Evolutionary conservation across 2,888 invertebrate genomes (phyloP).

Genomic region (Drosophila maculinotata): DNA sequence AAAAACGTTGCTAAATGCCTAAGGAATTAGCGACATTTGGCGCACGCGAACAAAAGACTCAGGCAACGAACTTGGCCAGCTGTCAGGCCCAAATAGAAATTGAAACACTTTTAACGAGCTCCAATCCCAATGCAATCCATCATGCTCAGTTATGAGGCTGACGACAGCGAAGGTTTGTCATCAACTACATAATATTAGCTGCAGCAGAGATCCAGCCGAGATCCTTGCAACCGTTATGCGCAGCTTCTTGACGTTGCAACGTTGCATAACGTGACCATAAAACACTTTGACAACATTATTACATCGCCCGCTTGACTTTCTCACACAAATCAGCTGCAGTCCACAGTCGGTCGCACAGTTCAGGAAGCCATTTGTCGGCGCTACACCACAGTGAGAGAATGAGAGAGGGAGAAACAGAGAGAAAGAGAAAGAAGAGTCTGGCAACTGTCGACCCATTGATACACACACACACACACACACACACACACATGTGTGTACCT

Average conservation of each 20-base stretch:
- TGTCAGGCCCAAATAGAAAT: constrained; percentile 23
- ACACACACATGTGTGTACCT: neutral
- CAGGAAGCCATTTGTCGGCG: constrained; percentile 74
- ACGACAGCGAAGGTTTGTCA: neutral
- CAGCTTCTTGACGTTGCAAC: constrained; percentile 30
- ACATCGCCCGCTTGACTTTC: constrained; percentile 66
- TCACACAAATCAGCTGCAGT: constrained; percentile 68
- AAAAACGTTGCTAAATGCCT: constrained; percentile 56
- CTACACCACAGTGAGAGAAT: neutral
- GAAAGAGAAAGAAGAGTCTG: constrained; percentile 37
- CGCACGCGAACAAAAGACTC: constrained; percentile 66
- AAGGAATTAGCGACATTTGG: constrained; percentile 63
- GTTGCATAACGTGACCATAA: constrained; percentile 74
- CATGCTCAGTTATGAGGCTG: neutral
- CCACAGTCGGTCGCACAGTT: constrained; percentile 36
- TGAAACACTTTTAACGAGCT: constrained; percentile 13
- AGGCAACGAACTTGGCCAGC: constrained; percentile 52
- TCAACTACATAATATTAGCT: too few species aligned
- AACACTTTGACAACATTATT: constrained; percentile 74
- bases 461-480: constrained; percentile 13
- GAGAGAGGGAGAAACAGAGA: neutral
- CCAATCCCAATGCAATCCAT: neutral
- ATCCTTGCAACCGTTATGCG: constrained; percentile 12
- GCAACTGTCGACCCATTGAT: constrained; percentile 25
- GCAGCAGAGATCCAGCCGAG: neutral